Evolutionary conservation across 1,140 invertebrate species (phyloP), one percentile per base, ranked within the genome.

Genomic region (Lepidostoma basale): DNA sequence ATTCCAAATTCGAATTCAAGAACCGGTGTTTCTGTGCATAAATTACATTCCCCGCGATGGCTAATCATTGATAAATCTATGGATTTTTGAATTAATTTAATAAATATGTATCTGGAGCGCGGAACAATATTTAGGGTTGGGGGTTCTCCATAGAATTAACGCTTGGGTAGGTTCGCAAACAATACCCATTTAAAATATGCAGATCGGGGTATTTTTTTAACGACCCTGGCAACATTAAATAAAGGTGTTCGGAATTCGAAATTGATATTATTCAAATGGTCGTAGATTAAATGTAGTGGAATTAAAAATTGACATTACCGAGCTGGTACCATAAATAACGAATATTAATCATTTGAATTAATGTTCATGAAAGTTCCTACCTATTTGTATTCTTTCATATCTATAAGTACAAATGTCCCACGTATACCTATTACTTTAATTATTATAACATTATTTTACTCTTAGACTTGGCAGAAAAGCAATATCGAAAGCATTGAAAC

Each of bases 41-140:
- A 70, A 66, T 71, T 71, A 71, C 67, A 28, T 59, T 45, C 65
- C 69, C 69, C 59, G 45, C 40, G 58, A 71, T 62, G 62, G 62
- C 67, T 64, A 67, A 71, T 71, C 69, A 64, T 47, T 71, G 69
- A 71, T 71, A 71, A 66, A 67, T 71, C 64, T 71, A 71, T 71
- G 69, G 64, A 67, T 71, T 63, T 71, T 56, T 71, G 65, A 67
- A 71, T 67, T 71, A 67, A 71, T 65, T 60, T 60, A 52, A 36
- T 60, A 60, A 62, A 68, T 65, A 70, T 62, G 42, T 66, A 70
- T 59, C 59, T 62, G 67, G 58, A 70, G 52, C 62, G 42, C 52
- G 23, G 22, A 25, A 33, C 16, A 36, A 33, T 54, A 56, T 39
- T 18, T 25, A 54, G 30, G 45, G 62, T 2, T 12, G 40, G 44